Conservation (phyloP, 2,797 vertebrate genomes). For the Sebastes itinus region DNA sequence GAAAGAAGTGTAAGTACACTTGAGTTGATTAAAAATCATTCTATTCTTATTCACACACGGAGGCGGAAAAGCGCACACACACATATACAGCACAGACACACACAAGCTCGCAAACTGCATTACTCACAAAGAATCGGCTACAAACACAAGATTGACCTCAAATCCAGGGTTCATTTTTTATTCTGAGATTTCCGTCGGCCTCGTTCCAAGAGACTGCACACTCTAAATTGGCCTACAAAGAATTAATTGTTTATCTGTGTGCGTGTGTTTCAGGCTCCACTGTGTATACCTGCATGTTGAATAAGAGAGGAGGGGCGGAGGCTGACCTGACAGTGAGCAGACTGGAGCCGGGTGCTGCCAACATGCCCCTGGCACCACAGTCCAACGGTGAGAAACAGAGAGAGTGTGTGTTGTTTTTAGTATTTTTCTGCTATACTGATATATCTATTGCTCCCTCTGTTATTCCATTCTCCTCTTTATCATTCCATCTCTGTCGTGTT, state of each 20-base stretch:
- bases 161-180: not conserved
- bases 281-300: conserved; percentile 96
- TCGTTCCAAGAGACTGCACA: not conserved
- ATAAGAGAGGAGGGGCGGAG: conserved; percentile 88
- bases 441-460: not conserved
- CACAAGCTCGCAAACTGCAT: not conserved
- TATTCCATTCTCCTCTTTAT: not conserved
- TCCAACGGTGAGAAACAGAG: conserved; percentile 70
- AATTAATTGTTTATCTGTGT: conserved; percentile 3
- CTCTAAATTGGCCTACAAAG: conserved; percentile 6
- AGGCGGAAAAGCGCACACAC: not conserved
- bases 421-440: not conserved
- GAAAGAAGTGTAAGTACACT: not conserved
- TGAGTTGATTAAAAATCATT: conserved; percentile 1
- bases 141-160: not conserved
- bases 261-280: conserved; percentile 85
- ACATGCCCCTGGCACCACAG: conserved; percentile 82
- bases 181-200: not conserved
- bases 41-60: not conserved
- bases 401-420: not conserved
- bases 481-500: not conserved
- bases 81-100: not conserved
- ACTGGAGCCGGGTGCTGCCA: conserved; percentile 77
- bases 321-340: conserved; percentile 95
- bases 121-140: not conserved